Conservation (phyloP, 1,140 invertebrate species). For the Neotoxoptera formosana region DNA sequence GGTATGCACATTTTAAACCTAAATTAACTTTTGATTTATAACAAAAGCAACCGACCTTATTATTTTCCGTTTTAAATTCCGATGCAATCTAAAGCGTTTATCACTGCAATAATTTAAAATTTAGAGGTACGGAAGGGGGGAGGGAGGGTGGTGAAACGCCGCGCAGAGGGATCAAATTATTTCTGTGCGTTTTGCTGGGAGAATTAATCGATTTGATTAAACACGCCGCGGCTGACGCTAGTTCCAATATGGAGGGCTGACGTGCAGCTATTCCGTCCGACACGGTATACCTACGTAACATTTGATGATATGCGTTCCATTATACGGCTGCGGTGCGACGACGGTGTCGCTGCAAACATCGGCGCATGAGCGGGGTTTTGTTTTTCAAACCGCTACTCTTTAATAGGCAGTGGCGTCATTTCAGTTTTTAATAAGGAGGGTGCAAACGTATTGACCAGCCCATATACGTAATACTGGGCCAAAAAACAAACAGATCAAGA, state of each 20-base stretch:
- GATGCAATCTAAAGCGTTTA: neutral
- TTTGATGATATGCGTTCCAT: neutral
- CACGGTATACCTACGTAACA: neutral
- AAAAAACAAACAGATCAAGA: too few relatives aligned
- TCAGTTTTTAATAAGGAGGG: too few relatives aligned
- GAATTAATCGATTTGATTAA: neutral
- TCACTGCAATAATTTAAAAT: constrained; percentile 1
- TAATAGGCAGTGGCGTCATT: too few relatives aligned
- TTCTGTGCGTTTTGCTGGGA: neutral
- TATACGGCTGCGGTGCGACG: neutral
- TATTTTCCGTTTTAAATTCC: neutral
- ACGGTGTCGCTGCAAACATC: neutral
- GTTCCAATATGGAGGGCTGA: neutral
- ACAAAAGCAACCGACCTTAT: neutral
- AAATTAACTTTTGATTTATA: constrained; percentile 18
- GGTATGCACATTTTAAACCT: neutral
- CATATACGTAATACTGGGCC: too few relatives aligned
- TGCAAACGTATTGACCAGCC: too few relatives aligned
- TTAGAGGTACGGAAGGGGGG: neutral
- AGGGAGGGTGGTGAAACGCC: too few relatives aligned
- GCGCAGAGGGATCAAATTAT: neutral
- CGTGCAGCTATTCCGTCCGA: neutral
- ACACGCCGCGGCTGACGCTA: neutral
- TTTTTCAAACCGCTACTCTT: neutral
- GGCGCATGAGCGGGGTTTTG: neutral